These are phyloP conservation scores for Acanthis flammea DNA, from an alignment of 2,797 vertebrate genomes.

Conservation along the genomic window DNA sequence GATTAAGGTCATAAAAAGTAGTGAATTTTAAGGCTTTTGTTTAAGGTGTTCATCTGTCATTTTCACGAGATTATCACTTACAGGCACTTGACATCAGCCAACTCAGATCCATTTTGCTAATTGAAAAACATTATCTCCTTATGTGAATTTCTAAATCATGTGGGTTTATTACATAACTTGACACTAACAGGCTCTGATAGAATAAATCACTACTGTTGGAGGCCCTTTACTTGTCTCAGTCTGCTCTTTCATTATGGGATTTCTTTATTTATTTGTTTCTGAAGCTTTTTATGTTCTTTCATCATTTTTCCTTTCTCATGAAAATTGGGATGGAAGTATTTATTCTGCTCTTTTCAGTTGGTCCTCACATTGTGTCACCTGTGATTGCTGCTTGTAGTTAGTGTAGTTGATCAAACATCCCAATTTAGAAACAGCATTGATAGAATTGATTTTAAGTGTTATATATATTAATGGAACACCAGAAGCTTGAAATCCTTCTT, in stretches of 20 bases:
- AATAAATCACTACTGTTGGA: conserved; percentile 18
- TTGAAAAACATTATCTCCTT: not conserved
- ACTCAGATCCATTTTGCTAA: conserved; percentile 8
- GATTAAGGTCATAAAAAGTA: not conserved
- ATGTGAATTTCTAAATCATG: not conserved
- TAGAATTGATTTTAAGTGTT: not conserved
- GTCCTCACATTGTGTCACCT: not conserved
- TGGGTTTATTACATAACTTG: not conserved
- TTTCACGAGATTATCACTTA: not conserved
- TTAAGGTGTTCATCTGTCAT: not conserved
- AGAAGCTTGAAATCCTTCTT: not conserved
- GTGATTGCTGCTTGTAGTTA: not conserved
- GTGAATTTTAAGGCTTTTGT: not conserved
- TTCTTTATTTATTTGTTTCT: not conserved
- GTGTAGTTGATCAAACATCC: not conserved
- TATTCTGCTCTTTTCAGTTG: not conserved
- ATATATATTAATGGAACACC: not conserved
- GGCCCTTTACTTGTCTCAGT: not conserved
- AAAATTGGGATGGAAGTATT: not conserved
- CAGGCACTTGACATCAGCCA: not conserved
- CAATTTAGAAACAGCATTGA: not conserved
- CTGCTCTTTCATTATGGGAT: not conserved
- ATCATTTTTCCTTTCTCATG: not conserved
- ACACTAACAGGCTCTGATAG: not conserved
- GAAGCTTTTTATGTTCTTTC: not conserved